Conservation (phyloP, 2,113 vertebrate genomes). For the Entelurus aequoreus region DNA sequence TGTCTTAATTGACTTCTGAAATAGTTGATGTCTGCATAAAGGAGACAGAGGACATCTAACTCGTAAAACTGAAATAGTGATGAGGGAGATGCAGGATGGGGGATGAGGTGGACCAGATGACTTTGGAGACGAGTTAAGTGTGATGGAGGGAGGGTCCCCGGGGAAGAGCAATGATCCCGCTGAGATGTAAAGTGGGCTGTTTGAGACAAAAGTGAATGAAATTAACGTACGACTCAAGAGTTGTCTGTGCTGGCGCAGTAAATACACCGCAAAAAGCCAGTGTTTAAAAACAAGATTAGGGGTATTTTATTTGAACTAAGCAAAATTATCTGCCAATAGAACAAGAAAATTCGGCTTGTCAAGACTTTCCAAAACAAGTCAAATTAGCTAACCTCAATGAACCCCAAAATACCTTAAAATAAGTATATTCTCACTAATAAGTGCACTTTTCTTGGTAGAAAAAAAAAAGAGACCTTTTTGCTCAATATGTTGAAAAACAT, state of each 20-base stretch:
- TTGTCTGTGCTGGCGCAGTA: constrained; percentile 41
- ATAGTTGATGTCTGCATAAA: constrained; percentile 45
- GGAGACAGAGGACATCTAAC: constrained; percentile 61
- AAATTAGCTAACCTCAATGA: too few relatives aligned
- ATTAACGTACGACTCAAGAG: constrained; percentile 29
- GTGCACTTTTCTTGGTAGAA: too few relatives aligned
- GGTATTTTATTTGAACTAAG: too few relatives aligned
- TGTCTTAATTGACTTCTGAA: constrained; percentile 39
- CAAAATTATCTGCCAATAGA: too few relatives aligned
- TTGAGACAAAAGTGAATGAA: constrained; percentile 9
- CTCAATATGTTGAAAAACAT: too few relatives aligned
- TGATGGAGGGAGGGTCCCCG: constrained; percentile 30
- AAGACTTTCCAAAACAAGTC: too few relatives aligned
- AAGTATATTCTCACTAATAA: too few relatives aligned
- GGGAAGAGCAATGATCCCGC: constrained; percentile 17
- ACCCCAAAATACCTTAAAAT: too few relatives aligned
- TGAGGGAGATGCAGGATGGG: constrained; percentile 26
- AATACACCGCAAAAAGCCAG: neutral
- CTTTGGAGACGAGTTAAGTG: constrained; percentile 57
- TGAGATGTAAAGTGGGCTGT: constrained; percentile 11
- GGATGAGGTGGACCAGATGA: constrained; percentile 38
- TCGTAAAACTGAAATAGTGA: constrained; percentile 59
- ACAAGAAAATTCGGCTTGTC: too few relatives aligned
- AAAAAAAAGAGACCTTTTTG: too few relatives aligned
- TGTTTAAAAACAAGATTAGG: too few relatives aligned